A percentile compares a stretch with the other conserved stretches of the same genome.
Conservation (phyloP, 2,113 vertebrate species). For the Ptilonorhynchus violaceus region DNA sequence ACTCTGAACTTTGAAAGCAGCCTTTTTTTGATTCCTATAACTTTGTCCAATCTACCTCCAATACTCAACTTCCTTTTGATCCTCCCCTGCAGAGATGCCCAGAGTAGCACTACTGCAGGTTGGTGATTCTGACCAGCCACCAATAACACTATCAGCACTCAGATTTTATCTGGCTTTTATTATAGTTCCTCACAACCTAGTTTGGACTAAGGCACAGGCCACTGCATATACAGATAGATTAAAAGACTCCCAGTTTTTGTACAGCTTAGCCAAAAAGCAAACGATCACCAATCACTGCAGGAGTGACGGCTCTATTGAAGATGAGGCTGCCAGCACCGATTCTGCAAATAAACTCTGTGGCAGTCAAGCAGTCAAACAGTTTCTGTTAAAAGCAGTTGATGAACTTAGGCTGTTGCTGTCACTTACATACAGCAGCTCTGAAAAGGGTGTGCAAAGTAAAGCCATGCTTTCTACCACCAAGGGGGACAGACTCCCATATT, state of each 20-base stretch:
- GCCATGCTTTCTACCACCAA: background rate
- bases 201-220: background rate
- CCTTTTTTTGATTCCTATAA: background rate
- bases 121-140: background rate
- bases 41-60: background rate
- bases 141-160: background rate
- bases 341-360: background rate
- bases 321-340: background rate
- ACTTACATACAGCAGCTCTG: background rate
- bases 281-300: fast-evolving
- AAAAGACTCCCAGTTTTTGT: background rate
- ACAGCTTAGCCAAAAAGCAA: background rate
- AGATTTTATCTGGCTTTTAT: background rate
- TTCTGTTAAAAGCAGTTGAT: background rate
- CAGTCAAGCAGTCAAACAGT: background rate
- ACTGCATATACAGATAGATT: background rate
- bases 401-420: background rate
- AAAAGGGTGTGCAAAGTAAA: background rate
- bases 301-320: background rate
- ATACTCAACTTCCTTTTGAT: background rate
- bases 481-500: background rate
- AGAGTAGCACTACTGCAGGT: background rate
- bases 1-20: background rate
- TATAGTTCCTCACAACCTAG: background rate
- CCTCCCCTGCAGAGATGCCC: background rate